Evolutionary conservation across 2,888 invertebrate species (phyloP), one percentile per base, ranked within the genome.

Genomic region (Zhuqinia jingwanae): DNA sequence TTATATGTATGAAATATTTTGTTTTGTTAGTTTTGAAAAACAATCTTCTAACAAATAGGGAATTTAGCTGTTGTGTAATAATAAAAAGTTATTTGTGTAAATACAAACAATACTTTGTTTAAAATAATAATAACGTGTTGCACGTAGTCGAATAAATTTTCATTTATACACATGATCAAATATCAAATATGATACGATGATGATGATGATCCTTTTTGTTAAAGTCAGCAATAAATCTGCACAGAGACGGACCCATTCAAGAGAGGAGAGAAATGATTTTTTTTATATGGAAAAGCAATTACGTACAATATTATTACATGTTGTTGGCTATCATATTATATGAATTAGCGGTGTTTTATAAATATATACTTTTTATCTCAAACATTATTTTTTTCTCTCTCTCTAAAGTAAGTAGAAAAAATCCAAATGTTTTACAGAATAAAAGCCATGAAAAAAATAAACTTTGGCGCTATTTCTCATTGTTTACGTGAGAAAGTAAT

Each of bases 281-380:
- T 75, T 82, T 76, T 75, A 76, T n/a, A 83, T 83, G 83, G 76
- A 83, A 83, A 83, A 83, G 83, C 76, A 83, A 83, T 83, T 83
- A 76, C 50, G 65, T 76, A 53, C 76, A 65, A n/a, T n/a, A n/a
- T n/a, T n/a, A n/a, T 65, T 83, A 76, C 76, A 63, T 75, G 25
- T 77, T 36, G 25, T 77, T n/a, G n/a, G n/a, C n/a, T n/a, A n/a
- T 84, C 84, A 84, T 84, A 84, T n/a, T 77, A 84, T 84, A 84
- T 84, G 76, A 84, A 84, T 77, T 77, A 68, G 36, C 36, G 36
- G 22, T 75, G 75, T 75, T 53, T 36, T 11, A 75, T 56, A 8
- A 6, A 75, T 56, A 53, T 75, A 56, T 30, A 50, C 50, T 56
- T 75, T 75, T 17, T 73, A 75, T 75, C 56, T 68, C 6, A 53